These are phyloP conservation scores for Pseudobourletiella spinata DNA, from an alignment of 1,140 invertebrate genomes.

Conservation along the genomic window DNA sequence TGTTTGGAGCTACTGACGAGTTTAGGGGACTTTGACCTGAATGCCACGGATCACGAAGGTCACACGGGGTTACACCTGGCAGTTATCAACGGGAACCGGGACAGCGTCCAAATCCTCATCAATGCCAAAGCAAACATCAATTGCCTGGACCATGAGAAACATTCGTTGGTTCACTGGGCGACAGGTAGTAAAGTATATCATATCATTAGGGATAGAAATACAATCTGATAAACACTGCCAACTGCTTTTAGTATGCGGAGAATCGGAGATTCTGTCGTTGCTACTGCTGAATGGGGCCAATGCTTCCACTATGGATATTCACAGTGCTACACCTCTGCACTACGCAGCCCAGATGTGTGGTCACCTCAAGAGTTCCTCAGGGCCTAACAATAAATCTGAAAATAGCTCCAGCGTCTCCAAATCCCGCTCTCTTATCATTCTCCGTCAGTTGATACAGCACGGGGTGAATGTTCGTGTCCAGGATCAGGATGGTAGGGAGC, in stretches of 20 bases:
- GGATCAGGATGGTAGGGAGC: constrained; percentile 85
- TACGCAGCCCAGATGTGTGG: constrained; percentile 96
- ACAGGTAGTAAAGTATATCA: constrained; percentile 63
- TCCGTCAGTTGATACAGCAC: constrained; percentile 70
- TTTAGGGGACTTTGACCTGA: constrained; percentile 62
- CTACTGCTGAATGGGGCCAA: constrained; percentile 73
- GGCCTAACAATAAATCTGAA: constrained; percentile 50
- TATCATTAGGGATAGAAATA: no score
- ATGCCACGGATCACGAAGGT: constrained; percentile 79
- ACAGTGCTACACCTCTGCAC: constrained; percentile 89
- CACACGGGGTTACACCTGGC: constrained; percentile 87
- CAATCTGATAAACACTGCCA: no score
- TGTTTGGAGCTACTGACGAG: constrained; percentile 62
- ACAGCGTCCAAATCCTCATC: constrained; percentile 67
- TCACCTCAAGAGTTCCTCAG: constrained; percentile 39
- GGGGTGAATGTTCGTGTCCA: constrained; percentile 70
- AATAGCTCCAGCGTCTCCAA: background rate
- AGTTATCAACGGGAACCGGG: constrained; percentile 79
- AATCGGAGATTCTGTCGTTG: constrained; percentile 73
- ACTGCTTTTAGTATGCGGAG: constrained; percentile 77
- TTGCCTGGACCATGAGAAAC: constrained; percentile 81
- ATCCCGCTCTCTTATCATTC: constrained; percentile 53
- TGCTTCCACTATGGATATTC: constrained; percentile 72
- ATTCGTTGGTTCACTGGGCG: constrained; percentile 97
- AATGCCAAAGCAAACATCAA: constrained; percentile 77